These are phyloP conservation scores for Camponotus floridanus DNA, from an alignment of 1,140 invertebrate genomes.

Conservation along the genomic window DNA sequence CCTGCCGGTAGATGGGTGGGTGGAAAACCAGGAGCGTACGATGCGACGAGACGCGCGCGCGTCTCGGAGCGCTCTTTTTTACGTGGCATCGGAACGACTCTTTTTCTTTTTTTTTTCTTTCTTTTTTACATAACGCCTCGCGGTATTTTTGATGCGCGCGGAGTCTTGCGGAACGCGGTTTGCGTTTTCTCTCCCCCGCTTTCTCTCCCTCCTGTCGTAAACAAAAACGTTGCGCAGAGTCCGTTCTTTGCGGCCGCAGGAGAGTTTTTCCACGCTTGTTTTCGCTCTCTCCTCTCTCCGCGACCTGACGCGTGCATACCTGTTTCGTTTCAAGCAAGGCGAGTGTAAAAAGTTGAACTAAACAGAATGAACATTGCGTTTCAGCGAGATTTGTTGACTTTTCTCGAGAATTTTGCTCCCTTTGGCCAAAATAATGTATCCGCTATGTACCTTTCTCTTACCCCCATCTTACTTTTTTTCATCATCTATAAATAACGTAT, in stretches of 20 bases:
- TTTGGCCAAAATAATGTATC: neutral
- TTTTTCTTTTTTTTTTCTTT: no score
- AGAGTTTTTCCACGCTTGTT: neutral
- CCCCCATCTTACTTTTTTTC: neutral
- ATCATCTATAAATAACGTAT: neutral
- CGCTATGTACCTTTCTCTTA: neutral
- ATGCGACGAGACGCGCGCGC: neutral
- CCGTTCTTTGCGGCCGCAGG: neutral
- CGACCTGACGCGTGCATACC: neutral
- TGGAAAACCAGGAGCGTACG: conserved; percentile 80
- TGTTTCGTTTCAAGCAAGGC: neutral
- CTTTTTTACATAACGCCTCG: neutral
- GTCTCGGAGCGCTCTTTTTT: neutral
- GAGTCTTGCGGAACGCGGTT: neutral
- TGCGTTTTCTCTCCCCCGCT: neutral
- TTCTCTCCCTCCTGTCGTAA: neutral
- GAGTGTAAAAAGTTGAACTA: neutral
- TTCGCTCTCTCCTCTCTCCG: neutral
- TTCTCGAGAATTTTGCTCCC: neutral
- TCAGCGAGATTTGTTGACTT: neutral
- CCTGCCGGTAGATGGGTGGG: conserved; percentile 80
- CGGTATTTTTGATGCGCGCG: neutral
- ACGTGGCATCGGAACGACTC: neutral
- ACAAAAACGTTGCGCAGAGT: neutral
- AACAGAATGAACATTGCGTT: conserved; percentile 8